These are phyloP conservation scores for Heliconius ethilla DNA, from an alignment of 2,888 invertebrate genomes.

Conservation along the genomic window DNA sequence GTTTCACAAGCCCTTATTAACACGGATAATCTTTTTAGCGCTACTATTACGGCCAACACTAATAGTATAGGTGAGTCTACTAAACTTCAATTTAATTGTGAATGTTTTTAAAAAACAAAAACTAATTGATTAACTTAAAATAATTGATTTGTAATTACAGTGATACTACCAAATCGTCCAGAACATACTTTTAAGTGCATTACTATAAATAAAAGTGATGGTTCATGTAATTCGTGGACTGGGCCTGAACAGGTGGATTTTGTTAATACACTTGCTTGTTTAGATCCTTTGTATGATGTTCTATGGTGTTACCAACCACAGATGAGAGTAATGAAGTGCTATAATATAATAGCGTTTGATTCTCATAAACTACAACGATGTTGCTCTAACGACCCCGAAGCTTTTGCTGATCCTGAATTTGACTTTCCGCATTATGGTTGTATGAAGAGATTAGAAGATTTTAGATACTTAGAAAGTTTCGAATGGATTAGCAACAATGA, in stretches of 20 bases:
- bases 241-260: slow-evolving; percentile 93
- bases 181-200: slow-evolving; percentile 92
- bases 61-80: slow-evolving; percentile 87
- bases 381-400: slow-evolving; percentile 62
- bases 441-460: slow-evolving; percentile 72
- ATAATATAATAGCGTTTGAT: slow-evolving; percentile 92
- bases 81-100: background rate
- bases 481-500: slow-evolving; percentile 63
- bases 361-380: slow-evolving; percentile 75
- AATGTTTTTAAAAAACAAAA: background rate
- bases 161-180: slow-evolving; percentile 90
- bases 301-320: slow-evolving; percentile 94
- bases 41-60: slow-evolving; percentile 94
- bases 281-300: slow-evolving; percentile 96
- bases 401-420: slow-evolving; percentile 55
- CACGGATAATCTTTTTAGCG: slow-evolving; percentile 91
- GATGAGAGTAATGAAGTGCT: slow-evolving; percentile 85
- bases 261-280: slow-evolving; percentile 88
- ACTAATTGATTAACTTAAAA: background rate
- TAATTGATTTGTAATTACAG: slow-evolving; percentile 69
- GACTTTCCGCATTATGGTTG: slow-evolving; percentile 73
- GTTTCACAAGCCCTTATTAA: slow-evolving; percentile 96
- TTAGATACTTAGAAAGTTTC: slow-evolving; percentile 67
- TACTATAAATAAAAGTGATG: slow-evolving; percentile 94
- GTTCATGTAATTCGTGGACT: slow-evolving; percentile 92